Percentiles rank a stretch among this genome's conserved stretches.
Conservation (phyloP, 1,140 invertebrate genomes). For the Saccostrea cuccullata region DNA sequence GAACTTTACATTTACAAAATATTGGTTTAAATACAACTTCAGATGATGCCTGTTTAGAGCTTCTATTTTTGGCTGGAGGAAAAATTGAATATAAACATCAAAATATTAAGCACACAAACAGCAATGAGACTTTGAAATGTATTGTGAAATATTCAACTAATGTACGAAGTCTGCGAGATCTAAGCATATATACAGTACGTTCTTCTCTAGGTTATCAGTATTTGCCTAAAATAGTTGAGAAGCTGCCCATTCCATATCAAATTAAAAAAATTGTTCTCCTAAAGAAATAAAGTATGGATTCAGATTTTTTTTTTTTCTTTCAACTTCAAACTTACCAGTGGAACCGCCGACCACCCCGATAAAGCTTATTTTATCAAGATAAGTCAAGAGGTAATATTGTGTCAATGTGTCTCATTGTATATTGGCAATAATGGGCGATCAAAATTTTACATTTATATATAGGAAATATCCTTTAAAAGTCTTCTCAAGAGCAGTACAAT, state of each 20-base stretch:
- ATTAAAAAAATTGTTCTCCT: slow-evolving; percentile 68
- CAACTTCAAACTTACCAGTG: too few relatives aligned
- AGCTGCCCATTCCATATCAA: slow-evolving; percentile 67
- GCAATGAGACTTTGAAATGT: slow-evolving; percentile 66
- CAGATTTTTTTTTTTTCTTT: too few relatives aligned
- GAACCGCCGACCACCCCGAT: too few relatives aligned
- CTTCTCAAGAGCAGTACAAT: too few relatives aligned
- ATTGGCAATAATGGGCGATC: too few relatives aligned
- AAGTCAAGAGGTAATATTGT: too few relatives aligned
- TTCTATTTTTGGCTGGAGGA: slow-evolving; percentile 71
- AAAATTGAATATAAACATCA: slow-evolving; percentile 70
- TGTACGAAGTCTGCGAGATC: slow-evolving; percentile 62
- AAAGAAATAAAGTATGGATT: slow-evolving; percentile 41
- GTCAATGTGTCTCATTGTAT: too few relatives aligned
- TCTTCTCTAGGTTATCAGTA: slow-evolving; percentile 65
- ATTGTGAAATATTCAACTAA: slow-evolving; percentile 62
- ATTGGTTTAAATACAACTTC: slow-evolving; percentile 69
- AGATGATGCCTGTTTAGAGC: slow-evolving; percentile 72
- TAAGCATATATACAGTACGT: slow-evolving; percentile 67
- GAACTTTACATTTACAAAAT: slow-evolving; percentile 64
- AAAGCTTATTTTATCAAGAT: too few relatives aligned
- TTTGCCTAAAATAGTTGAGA: slow-evolving; percentile 68
- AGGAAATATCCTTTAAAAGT: too few relatives aligned
- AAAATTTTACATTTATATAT: too few relatives aligned
- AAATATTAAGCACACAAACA: slow-evolving; percentile 61